These are phyloP conservation scores for Tenualosa ilisha DNA, from an alignment of 2,797 vertebrate species.

Conservation along the genomic window DNA sequence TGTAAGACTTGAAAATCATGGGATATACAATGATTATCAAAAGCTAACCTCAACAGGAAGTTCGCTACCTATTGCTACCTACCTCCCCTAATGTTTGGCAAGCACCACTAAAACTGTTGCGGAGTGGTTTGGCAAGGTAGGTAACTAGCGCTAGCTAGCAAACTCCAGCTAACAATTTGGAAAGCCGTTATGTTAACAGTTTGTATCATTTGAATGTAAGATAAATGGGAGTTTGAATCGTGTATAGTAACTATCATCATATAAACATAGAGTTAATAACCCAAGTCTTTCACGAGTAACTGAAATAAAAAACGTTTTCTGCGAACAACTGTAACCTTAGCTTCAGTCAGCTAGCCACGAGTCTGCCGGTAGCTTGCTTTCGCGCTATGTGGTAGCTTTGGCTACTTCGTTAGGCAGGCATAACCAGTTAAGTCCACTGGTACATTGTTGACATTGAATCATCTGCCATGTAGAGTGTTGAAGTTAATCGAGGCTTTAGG, in stretches of 20 bases:
- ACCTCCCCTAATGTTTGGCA: background rate
- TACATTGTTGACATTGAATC: background rate
- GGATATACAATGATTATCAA: background rate
- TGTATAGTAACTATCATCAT: background rate
- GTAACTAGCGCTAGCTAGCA: constrained; percentile 2
- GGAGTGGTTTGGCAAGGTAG: background rate
- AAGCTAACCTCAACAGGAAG: background rate
- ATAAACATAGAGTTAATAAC: background rate
- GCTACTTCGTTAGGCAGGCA: background rate
- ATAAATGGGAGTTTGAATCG: background rate
- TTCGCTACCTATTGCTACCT: constrained; percentile 5
- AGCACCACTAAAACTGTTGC: background rate
- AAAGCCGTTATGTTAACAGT: background rate
- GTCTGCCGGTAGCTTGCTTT: background rate
- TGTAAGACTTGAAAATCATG: background rate
- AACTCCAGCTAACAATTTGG: background rate
- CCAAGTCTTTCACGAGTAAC: background rate
- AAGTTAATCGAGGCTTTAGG: background rate
- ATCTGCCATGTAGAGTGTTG: background rate
- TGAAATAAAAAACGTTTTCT: background rate
- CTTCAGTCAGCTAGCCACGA: constrained; percentile 3
- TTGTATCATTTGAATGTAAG: background rate
- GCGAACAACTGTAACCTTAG: background rate
- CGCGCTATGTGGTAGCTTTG: constrained; percentile 6
- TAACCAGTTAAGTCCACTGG: background rate